Conservation (phyloP, 2,797 vertebrate genomes). For the Pteronotus mesoamericanus region DNA sequence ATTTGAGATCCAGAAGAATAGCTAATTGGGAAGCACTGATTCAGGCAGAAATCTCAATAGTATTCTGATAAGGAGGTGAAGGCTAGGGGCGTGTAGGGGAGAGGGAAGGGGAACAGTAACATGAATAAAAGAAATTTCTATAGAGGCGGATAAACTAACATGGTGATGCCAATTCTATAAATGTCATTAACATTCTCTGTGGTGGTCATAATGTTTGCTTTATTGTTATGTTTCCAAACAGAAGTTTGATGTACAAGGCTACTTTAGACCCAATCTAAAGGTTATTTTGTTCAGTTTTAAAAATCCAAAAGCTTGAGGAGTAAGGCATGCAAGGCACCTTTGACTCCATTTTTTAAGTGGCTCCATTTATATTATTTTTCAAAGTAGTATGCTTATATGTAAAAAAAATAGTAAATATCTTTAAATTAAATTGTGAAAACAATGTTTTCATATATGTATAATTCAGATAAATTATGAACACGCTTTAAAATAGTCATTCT, state of each 20-base stretch:
- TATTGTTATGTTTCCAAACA: background rate
- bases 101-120: background rate
- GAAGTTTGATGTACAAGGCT: background rate
- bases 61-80: background rate
- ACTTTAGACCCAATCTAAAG: background rate
- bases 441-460: background rate
- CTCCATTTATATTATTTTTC: background rate
- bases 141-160: background rate
- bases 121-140: background rate
- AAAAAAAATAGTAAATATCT: background rate
- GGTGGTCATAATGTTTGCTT: background rate
- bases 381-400: background rate
- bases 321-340: background rate
- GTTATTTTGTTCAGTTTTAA: background rate
- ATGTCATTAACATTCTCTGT: background rate
- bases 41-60: background rate
- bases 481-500: background rate
- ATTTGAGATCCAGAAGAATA: background rate
- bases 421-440: background rate
- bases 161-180: background rate
- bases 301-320: background rate
- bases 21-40: background rate
- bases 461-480: background rate
- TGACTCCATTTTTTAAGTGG: background rate
- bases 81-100: background rate